Base-by-base conservation (phyloP, 2,888 invertebrate genomes). In the Steromphala cineraria region DNA sequence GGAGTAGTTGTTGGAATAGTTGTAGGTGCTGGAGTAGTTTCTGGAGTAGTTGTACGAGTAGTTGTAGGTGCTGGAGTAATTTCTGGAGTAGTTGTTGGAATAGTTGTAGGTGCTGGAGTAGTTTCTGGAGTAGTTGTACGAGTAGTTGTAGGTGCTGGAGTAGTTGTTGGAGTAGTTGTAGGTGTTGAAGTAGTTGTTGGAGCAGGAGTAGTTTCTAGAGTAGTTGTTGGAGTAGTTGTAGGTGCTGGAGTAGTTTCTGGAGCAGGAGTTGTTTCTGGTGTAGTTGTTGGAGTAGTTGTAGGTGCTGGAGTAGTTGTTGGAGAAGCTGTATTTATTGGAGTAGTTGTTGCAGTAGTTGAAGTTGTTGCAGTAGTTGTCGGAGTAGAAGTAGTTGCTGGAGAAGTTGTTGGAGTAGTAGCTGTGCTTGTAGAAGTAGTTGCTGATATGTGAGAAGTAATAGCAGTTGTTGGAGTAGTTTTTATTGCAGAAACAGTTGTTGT, bases 201-300 rank as follows among this genome's bases (percentile, higher is more conserved):
- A 75, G 52, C 28, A 53, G 75, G 0, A 13, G 53, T 53, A 75
- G 53, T 53, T 21, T 53, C 1, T 4, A 24, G 17, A 52, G 53
- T 2, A 1, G 53, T 75, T 53, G 24, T 24, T 53, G 75, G n/a
- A 53, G 53, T 75, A 75, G 75, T n/a, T n/a, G n/a, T n/a, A n/a
- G 75, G 52, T 21, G 53, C 21, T 53, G 75, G 24, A 53, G 75
- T 53, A 53, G 75, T 75, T 24, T 53, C 21, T 19, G 75, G 52
- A 53, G 75, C 24, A 19, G 5, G 46, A 46, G 75, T 52, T 15
- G 75, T 75, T 52, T 46, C 19, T 15, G 75, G 46, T 15, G 75
- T 75, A 75, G 75, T 46, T 52, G 75, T 46, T 13, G 46, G n/a
- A 53, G 53, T 75, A 75, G 75, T n/a, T n/a, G n/a, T n/a, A n/a